These are phyloP conservation scores for Catalaphyllia jardinei DNA, from an alignment of 64 coral and sea anemone genomes.

Conservation along the genomic window DNA sequence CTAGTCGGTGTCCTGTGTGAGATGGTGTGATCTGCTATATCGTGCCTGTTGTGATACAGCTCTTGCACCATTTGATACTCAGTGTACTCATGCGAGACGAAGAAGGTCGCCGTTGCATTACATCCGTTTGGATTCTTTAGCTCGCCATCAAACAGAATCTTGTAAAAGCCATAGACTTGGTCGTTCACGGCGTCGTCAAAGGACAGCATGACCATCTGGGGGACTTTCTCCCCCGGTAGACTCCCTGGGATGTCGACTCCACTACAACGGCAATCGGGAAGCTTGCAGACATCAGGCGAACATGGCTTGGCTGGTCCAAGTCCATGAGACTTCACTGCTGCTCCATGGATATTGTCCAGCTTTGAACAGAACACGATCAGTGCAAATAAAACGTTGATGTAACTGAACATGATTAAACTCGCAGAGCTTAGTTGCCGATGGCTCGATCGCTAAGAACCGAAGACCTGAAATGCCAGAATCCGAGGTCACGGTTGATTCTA, in stretches of 20 bases:
- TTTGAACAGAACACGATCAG: neutral
- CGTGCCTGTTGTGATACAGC: slow-evolving; percentile 83
- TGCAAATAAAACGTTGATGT: neutral
- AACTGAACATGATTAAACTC: neutral
- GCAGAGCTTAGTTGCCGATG: neutral
- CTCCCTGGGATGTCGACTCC: slow-evolving; percentile 59
- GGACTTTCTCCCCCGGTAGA: slow-evolving; percentile 37
- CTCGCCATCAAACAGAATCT: slow-evolving; percentile 61
- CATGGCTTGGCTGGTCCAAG: slow-evolving; percentile 54
- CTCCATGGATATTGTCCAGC: neutral
- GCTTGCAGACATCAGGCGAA: slow-evolving; percentile 69
- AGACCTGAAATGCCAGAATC: neutral
- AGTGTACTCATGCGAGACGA: slow-evolving; percentile 94
- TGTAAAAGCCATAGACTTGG: slow-evolving; percentile 38
- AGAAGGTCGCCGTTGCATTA: slow-evolving; percentile 76
- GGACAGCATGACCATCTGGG: slow-evolving; percentile 86
- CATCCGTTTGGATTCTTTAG: slow-evolving; percentile 87
- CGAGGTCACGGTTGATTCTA: neutral
- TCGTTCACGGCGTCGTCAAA: slow-evolving; percentile 82
- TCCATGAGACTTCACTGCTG: neutral
- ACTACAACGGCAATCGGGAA: slow-evolving; percentile 87
- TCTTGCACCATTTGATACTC: slow-evolving; percentile 88
- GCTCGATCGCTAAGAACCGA: neutral
- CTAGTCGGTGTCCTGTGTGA: slow-evolving; percentile 58
- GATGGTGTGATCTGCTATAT: slow-evolving; percentile 88